Conservation (phyloP, 1,140 invertebrate genomes). For the Tenebrio molitor region DNA sequence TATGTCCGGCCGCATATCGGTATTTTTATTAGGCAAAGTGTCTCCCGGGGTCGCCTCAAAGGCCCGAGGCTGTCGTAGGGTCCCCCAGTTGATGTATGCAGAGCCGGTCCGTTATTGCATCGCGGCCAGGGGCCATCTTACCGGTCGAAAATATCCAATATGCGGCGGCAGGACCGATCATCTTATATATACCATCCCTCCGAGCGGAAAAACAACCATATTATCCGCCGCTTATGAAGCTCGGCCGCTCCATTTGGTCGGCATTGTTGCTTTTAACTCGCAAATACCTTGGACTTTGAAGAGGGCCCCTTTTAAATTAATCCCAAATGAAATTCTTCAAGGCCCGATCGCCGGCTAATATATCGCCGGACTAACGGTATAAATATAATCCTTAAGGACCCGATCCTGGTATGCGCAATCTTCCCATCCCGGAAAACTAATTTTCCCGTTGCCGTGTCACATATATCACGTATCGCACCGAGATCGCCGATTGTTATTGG, state of each 20-base stretch:
- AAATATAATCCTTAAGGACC: slow-evolving; percentile 49
- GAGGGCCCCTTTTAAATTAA: slow-evolving; percentile 47
- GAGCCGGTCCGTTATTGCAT: slow-evolving; percentile 58
- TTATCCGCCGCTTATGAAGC: slow-evolving; percentile 52
- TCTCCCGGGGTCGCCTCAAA: slow-evolving; percentile 59
- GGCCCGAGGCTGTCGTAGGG: slow-evolving; percentile 56
- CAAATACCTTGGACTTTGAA: slow-evolving; percentile 45
- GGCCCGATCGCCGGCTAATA: slow-evolving; percentile 44
- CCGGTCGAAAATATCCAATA: slow-evolving; percentile 57
- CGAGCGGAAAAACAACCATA: slow-evolving; percentile 55
- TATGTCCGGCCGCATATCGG: slow-evolving; percentile 62
- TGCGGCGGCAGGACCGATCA: slow-evolving; percentile 46
- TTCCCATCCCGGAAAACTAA: slow-evolving; percentile 63
- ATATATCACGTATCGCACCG: slow-evolving; percentile 65
- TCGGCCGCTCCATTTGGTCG: slow-evolving; percentile 49
- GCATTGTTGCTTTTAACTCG: slow-evolving; percentile 33
- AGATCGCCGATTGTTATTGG: slow-evolving; percentile 64
- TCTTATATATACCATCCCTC: slow-evolving; percentile 42
- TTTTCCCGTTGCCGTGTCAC: slow-evolving; percentile 65
- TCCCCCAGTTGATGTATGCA: slow-evolving; percentile 58
- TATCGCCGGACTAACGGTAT: slow-evolving; percentile 55
- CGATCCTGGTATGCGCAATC: slow-evolving; percentile 59
- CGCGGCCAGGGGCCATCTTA: slow-evolving; percentile 50
- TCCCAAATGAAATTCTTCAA: slow-evolving; percentile 52
- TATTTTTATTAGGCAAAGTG: slow-evolving; percentile 64